Conservation (phyloP, 2,888 invertebrate genomes). For the Spisula subtruncata region DNA sequence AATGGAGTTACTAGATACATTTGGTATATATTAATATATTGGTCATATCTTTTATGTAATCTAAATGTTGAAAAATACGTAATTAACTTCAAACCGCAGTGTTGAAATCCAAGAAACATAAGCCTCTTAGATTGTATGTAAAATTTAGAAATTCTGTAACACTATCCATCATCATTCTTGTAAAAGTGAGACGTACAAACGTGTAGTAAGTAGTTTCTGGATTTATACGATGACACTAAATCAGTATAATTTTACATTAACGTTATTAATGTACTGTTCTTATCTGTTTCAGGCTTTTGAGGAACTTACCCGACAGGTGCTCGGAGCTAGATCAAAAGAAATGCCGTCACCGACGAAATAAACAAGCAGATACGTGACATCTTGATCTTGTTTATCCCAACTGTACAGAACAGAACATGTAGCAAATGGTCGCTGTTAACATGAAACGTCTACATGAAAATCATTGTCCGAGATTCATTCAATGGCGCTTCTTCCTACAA, state of each 20-base stretch:
- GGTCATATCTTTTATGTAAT: not conserved
- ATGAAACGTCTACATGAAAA: too few species aligned
- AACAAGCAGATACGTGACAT: not conserved
- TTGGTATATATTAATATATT: not conserved
- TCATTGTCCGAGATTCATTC: too few species aligned
- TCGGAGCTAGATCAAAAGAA: conserved; percentile 68
- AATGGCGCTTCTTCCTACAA: too few species aligned
- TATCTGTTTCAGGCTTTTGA: conserved; percentile 75
- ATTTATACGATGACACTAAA: not conserved
- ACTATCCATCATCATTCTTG: not conserved
- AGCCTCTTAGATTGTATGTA: not conserved
- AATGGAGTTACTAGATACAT: too few species aligned
- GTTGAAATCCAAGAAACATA: not conserved
- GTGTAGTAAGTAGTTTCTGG: not conserved
- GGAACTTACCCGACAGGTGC: conserved; percentile 72
- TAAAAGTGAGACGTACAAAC: not conserved
- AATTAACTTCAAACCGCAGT: not conserved
- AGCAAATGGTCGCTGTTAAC: too few species aligned
- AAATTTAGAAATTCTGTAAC: not conserved
- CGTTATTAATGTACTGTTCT: not conserved
- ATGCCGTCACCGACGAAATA: conserved; percentile 43
- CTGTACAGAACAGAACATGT: not conserved
- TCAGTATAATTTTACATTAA: not conserved
- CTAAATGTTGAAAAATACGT: not conserved
- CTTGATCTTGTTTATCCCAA: not conserved